These are phyloP conservation scores for Sinodicranocentrus sp. DNA, from an alignment of 2,888 invertebrate species.

Conservation along the genomic window DNA sequence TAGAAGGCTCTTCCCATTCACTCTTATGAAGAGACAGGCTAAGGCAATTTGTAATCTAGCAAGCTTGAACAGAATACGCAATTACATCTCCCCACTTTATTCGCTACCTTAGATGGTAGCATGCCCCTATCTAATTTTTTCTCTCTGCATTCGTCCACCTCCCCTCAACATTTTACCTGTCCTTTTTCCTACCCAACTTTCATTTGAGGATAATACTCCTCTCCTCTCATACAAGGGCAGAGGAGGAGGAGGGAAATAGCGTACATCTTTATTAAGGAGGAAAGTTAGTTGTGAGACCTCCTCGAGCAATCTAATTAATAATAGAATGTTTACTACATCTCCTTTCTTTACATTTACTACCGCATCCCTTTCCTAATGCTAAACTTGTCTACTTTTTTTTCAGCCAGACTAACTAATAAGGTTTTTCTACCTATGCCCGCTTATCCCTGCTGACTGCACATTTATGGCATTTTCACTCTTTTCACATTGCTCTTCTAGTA, in stretches of 20 bases:
- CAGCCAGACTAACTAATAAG: constrained; percentile 16
- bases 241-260: constrained; percentile 40
- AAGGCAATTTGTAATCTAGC: constrained; percentile 65
- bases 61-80: constrained; percentile 64
- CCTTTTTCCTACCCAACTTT: neutral
- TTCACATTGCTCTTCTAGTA: constrained; percentile 12
- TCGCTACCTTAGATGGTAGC: neutral
- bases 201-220: too few species aligned
- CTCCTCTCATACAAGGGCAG: neutral
- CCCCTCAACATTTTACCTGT: neutral
- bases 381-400: constrained; percentile 13
- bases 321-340: constrained; percentile 63
- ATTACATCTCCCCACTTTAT: constrained; percentile 35
- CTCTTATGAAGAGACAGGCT: constrained; percentile 30
- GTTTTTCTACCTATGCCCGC: neutral
- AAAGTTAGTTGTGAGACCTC: constrained; percentile 46
- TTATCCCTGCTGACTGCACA: neutral
- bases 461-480: constrained; percentile 17
- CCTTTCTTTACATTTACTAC: neutral
- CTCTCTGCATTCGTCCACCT: constrained; percentile 3
- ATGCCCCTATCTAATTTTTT: constrained; percentile 35
- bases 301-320: constrained; percentile 72
- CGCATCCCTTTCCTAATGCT: constrained; percentile 19
- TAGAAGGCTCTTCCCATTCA: neutral
- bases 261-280: too few species aligned